Base-by-base conservation (phyloP, 1,140 invertebrate genomes). In the Ganaspis sp. region DNA sequence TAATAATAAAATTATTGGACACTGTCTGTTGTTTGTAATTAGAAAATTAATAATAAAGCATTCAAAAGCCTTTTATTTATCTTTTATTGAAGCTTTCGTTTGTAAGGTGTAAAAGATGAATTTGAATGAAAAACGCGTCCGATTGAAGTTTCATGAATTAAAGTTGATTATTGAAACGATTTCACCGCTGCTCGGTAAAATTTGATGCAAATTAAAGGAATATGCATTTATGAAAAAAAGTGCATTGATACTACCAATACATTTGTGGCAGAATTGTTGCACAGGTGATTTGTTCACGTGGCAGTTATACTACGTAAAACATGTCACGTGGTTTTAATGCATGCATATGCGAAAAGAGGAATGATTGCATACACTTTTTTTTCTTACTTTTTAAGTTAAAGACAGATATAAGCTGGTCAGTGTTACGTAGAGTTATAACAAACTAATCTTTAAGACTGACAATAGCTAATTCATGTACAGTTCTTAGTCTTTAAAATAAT, bases 241-340 rank as follows among this genome's bases (percentile, higher is more conserved):
- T 64, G 58, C 21, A 64, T 64, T 64, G 58, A 29, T 64, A 5
- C 15, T 29, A 64, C 3, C 11, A 64, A 64, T 26, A 64, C 12
- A 8, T n/a, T 64, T 64, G 8, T 64, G 23, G 29, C 26, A 64
- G 58, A 26, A 64, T 34, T 64, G 23, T 64, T 64, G 58, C 23
- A 64, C 58, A 64, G 26, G 58, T 64, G 26, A 64, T 29, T 64
- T 11, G 58, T 15, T 29, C 58, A 64, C 58, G 58, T 64, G 58
- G 58, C 58, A 15, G 23, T 64, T 64, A 15, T n/a, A 29, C 23
- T 29, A 34, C 58, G 58, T 64, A 64, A 26, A 64, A n/a, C 19
- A 5, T 29, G 58, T 64, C 58, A 64, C 58, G 58, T 64, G 58
- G 58, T 64, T 6, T 64, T 9, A n/a, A 8, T 64, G 58, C 58